A percentile compares a stretch with the other conserved stretches of the same genome.
These are phyloP conservation scores for Macaca mulatta DNA, from an alignment of 2,113 vertebrate genomes.

Conservation along the genomic window DNA sequence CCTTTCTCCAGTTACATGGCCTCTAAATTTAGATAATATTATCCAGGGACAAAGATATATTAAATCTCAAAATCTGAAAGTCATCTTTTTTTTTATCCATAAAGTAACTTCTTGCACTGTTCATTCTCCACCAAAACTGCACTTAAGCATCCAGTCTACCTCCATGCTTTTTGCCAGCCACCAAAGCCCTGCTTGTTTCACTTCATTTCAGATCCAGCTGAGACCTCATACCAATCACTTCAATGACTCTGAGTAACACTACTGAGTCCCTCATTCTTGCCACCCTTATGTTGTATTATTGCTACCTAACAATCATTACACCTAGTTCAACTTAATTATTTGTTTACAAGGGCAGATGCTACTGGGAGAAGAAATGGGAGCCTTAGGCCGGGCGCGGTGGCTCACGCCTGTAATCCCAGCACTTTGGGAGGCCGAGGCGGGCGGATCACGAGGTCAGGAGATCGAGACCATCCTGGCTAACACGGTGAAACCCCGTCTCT, in stretches of 20 bases:
- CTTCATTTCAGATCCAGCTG: neutral
- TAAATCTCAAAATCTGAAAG: constrained; percentile 3
- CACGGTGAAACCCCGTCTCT: too few species aligned
- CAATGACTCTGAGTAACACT: neutral
- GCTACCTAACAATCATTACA: neutral
- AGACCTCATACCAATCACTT: neutral
- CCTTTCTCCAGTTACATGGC: neutral
- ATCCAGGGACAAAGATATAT: neutral
- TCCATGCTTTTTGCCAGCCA: neutral
- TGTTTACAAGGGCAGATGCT: neutral
- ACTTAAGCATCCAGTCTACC: neutral
- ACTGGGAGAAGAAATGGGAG: neutral
- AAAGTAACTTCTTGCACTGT: neutral
- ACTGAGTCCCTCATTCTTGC: neutral
- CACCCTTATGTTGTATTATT: neutral
- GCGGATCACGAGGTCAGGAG: too few species aligned
- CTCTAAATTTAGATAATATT: neutral
- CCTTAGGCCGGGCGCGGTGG: too few species aligned
- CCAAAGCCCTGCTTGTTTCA: neutral
- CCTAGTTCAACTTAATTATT: neutral
- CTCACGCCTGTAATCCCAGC: too few species aligned
- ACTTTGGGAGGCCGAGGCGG: too few species aligned
- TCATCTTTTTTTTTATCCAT: neutral
- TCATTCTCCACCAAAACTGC: neutral
- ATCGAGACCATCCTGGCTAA: too few species aligned